Evolutionary conservation across 2,113 vertebrate species (phyloP).

Genomic region (Saiga tatarica): DNA sequence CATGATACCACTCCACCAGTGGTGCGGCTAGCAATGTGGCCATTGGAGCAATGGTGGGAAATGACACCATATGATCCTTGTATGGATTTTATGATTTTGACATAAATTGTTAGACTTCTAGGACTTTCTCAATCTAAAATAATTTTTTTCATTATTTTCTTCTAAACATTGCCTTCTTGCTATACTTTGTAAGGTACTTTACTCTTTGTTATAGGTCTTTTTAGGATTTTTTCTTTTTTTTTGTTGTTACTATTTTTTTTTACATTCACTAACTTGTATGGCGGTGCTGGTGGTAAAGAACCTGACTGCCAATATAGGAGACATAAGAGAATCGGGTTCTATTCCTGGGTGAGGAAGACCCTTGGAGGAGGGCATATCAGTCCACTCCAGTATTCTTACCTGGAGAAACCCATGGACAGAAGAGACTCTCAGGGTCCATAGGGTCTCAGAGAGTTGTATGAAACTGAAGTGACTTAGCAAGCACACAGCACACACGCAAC

Average conservation of each 20-base stretch:
- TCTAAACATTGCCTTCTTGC: neutral
- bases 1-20: slow-evolving; percentile 81
- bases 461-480: neutral
- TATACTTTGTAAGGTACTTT: neutral
- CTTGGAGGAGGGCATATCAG: neutral
- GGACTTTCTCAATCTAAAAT: neutral
- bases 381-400: neutral
- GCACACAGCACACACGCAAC: neutral
- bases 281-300: neutral
- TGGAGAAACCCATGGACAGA: neutral
- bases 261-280: neutral
- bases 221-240: neutral
- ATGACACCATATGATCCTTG: neutral
- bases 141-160: neutral
- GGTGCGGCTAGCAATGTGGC: neutral
- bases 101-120: neutral
- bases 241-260: neutral
- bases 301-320: neutral
- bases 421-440: neutral
- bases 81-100: neutral
- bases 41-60: neutral
- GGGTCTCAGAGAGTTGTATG: neutral
- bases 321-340: neutral
- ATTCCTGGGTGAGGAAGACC: neutral
- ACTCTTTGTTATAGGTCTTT: accelerated